These are phyloP conservation scores for Latrodectus geometricus DNA, from an alignment of 1,140 invertebrate species.

Conservation along the genomic window DNA sequence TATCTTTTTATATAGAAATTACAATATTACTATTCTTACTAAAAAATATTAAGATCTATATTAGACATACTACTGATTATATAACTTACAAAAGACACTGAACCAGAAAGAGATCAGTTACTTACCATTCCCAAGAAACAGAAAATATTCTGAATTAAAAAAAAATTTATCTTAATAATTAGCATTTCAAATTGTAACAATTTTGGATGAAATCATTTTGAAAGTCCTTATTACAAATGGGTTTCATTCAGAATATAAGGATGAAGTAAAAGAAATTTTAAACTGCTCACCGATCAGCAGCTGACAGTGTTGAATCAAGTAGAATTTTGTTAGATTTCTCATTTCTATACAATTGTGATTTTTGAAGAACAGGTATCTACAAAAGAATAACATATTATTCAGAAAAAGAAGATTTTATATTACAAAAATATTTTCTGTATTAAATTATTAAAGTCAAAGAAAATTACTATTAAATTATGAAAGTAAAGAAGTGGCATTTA, in stretches of 20 bases:
- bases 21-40: too few relatives aligned
- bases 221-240: not conserved
- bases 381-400: not conserved
- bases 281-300: not conserved
- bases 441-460: too few relatives aligned
- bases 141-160: not conserved
- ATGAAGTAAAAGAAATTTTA: not conserved
- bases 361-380: not conserved
- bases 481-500: too few relatives aligned
- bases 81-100: too few relatives aligned
- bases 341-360: not conserved
- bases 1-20: too few relatives aligned
- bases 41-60: too few relatives aligned
- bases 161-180: not conserved
- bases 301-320: not conserved
- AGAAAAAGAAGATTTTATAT: too few relatives aligned
- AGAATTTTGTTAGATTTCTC: not conserved
- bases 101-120: too few relatives aligned
- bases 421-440: too few relatives aligned
- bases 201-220: not conserved
- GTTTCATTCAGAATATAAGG: not conserved
- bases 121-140: not conserved
- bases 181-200: not conserved
- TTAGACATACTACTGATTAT: too few relatives aligned
- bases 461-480: too few relatives aligned